Conservation (phyloP, 1,140 invertebrate genomes). For the Zaprionus camerounensis region DNA sequence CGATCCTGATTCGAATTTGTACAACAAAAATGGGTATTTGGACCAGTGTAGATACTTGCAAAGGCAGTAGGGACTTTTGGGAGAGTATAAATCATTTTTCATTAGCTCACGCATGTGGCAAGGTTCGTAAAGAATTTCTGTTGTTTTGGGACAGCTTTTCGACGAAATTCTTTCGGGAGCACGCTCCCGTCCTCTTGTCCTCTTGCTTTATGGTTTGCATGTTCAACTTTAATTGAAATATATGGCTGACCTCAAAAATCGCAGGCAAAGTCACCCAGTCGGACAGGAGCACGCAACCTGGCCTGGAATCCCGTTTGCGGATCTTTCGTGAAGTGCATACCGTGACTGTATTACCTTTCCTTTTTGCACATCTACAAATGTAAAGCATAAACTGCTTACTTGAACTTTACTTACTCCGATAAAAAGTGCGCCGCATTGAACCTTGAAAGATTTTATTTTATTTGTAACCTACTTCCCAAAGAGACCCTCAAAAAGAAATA, state of each 20-base stretch:
- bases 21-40: too few relatives aligned
- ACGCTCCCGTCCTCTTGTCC: slow-evolving; percentile 23
- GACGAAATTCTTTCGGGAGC: slow-evolving; percentile 28
- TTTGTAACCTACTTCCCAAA: slow-evolving; percentile 45
- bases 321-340: neutral
- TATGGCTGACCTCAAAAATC: slow-evolving; percentile 61
- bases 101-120: slow-evolving; percentile 67
- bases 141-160: slow-evolving; percentile 23
- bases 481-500: neutral
- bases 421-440: slow-evolving; percentile 43
- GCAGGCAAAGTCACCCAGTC: slow-evolving; percentile 31
- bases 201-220: slow-evolving; percentile 66
- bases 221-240: slow-evolving; percentile 77
- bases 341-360: neutral
- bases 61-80: neutral
- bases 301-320: slow-evolving; percentile 18
- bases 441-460: slow-evolving; percentile 52
- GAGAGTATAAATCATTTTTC: slow-evolving; percentile 69
- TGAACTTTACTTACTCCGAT: slow-evolving; percentile 35
- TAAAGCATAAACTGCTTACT: slow-evolving; percentile 31
- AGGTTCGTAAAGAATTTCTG: slow-evolving; percentile 26
- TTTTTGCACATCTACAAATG: too few relatives aligned
- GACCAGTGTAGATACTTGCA: too few relatives aligned
- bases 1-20: too few relatives aligned
- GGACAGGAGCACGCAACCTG: slow-evolving; percentile 63